Evolutionary conservation across 2,888 invertebrate species (phyloP).

Genomic region (Cantharis lateralis): DNA sequence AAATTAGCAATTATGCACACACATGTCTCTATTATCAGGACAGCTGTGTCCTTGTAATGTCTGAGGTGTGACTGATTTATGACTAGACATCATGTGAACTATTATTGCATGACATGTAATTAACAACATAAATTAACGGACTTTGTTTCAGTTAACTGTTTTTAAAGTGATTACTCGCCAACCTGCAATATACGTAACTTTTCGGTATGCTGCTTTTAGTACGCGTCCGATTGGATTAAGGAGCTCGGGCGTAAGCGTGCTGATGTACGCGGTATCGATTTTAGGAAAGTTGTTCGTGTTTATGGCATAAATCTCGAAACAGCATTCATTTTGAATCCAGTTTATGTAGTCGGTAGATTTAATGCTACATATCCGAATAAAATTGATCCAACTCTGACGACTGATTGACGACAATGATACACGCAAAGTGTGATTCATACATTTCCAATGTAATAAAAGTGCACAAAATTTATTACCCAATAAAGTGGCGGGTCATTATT

Average conservation of each 20-base stretch:
- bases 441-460: slow-evolving; percentile 40
- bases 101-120: slow-evolving; percentile 44
- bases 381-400: slow-evolving; percentile 48
- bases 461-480: slow-evolving; percentile 36
- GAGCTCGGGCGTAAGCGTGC: not conserved
- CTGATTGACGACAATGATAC: slow-evolving; percentile 54
- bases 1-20: slow-evolving; percentile 52
- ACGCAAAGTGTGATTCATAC: slow-evolving; percentile 46
- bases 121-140: slow-evolving; percentile 6
- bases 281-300: not conserved
- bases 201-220: not conserved
- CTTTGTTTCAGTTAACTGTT: not conserved
- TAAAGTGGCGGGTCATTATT: slow-evolving; percentile 31
- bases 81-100: slow-evolving; percentile 42
- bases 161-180: not conserved
- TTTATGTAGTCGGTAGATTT: slow-evolving; percentile 40
- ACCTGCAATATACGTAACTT: not conserved
- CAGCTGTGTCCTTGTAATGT: slow-evolving; percentile 49
- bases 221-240: not conserved
- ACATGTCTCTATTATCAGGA: slow-evolving; percentile 54
- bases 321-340: slow-evolving; percentile 46
- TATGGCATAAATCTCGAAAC: slow-evolving; percentile 18
- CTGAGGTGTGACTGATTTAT: slow-evolving; percentile 56
- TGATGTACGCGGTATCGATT: not conserved
- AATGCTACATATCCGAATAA: slow-evolving; percentile 30